Percentiles rank a stretch among this genome's conserved stretches.
Conservation (phyloP, 2,797 vertebrate genomes). For the Cephalopachus bancanus region DNA sequence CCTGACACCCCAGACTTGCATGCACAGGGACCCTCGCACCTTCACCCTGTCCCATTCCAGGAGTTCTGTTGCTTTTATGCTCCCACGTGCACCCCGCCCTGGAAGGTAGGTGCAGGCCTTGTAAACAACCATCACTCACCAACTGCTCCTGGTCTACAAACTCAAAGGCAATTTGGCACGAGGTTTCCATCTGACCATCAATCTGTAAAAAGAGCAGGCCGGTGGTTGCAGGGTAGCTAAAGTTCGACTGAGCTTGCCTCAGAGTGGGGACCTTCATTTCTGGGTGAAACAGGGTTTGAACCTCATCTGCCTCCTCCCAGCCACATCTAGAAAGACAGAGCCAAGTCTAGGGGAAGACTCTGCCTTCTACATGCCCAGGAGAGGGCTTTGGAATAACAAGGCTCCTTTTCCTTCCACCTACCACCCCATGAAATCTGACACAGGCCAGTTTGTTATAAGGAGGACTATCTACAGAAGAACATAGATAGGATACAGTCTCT, state of each 20-base stretch:
- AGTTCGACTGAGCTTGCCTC: neutral
- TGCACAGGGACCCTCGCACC: neutral
- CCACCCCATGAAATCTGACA: neutral
- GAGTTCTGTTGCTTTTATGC: neutral
- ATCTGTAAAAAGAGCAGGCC: constrained; percentile 84
- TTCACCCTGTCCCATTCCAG: neutral
- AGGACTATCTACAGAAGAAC: neutral
- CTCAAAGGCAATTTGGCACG: constrained; percentile 84
- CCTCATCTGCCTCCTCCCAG: neutral
- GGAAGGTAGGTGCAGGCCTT: neutral
- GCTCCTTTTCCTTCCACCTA: neutral
- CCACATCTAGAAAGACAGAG: neutral
- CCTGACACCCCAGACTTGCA: neutral
- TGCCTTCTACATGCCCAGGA: neutral
- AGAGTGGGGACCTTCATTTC: neutral
- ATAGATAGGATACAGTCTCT: neutral
- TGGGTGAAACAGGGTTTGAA: neutral
- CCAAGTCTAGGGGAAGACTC: neutral
- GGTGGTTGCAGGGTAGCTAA: neutral
- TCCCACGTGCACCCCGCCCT: neutral
- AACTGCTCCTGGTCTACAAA: constrained; percentile 85
- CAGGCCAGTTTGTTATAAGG: neutral
- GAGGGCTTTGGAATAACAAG: neutral
- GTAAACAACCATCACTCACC: constrained; percentile 85
- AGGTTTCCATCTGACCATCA: constrained; percentile 90